Percentiles rank a stretch among this genome's conserved stretches.
These are phyloP conservation scores for Callorhinus ursinus DNA, from an alignment of 2,113 vertebrate species.

Conservation along the genomic window DNA sequence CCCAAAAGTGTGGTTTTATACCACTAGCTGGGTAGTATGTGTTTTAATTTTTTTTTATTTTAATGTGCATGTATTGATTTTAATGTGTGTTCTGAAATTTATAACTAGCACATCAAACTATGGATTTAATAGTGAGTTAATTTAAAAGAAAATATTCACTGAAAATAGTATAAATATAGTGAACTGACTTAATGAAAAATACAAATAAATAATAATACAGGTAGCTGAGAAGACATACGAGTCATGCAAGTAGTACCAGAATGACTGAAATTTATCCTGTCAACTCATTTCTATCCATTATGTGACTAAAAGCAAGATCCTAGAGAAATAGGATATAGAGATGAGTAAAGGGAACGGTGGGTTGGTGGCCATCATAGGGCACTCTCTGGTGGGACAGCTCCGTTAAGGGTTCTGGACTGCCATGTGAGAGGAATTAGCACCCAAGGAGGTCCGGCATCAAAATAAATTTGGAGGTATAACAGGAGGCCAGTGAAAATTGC, in stretches of 20 bases:
- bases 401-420: neutral
- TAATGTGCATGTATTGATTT: slow-evolving; percentile 36
- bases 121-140: neutral
- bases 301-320: neutral
- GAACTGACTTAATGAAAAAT: slow-evolving; percentile 17
- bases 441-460: neutral
- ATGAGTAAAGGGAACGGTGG: neutral
- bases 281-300: neutral
- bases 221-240: neutral
- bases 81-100: slow-evolving; percentile 44
- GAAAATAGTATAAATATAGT: neutral
- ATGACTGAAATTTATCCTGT: neutral
- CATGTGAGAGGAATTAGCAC: neutral
- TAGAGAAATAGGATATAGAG: neutral
- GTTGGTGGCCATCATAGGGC: neutral
- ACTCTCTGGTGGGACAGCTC: neutral
- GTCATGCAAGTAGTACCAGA: neutral
- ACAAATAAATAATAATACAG: neutral
- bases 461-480: neutral
- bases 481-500: neutral
- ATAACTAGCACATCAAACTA: slow-evolving; percentile 3
- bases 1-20: neutral
- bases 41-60: slow-evolving; percentile 14
- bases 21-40: neutral
- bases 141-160: slow-evolving; percentile 24